Evolutionary conservation across 2,888 invertebrate genomes (phyloP).

Genomic region (Parnassius smintheus): DNA sequence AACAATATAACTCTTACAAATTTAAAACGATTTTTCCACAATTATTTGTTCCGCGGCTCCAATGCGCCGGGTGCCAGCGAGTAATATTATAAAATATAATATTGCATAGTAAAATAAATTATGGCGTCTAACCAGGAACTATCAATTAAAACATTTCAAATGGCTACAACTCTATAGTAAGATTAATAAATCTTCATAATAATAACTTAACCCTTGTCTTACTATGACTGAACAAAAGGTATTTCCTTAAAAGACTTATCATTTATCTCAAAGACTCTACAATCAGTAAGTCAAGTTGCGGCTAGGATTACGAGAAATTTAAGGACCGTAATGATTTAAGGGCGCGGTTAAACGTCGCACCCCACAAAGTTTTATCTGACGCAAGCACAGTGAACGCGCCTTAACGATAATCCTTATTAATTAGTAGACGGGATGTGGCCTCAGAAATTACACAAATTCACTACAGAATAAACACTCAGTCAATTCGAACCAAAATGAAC

Average conservation of each 20-base stretch:
- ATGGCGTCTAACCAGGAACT: too few relatives aligned
- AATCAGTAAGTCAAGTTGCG: slow-evolving; percentile 48
- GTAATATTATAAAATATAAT: too few relatives aligned
- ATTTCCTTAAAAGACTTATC: slow-evolving; percentile 40
- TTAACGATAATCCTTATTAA: slow-evolving; percentile 72
- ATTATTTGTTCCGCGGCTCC: too few relatives aligned
- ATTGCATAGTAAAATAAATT: too few relatives aligned
- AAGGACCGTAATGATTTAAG: slow-evolving; percentile 56
- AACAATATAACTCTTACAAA: too few relatives aligned
- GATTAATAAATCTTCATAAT: too few relatives aligned
- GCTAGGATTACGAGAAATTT: slow-evolving; percentile 58
- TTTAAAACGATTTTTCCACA: too few relatives aligned
- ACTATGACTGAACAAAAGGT: slow-evolving; percentile 33
- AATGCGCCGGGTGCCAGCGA: too few relatives aligned
- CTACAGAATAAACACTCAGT: slow-evolving; percentile 37
- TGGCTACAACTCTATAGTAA: too few relatives aligned
- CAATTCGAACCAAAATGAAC: slow-evolving; percentile 27
- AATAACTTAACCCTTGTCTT: slow-evolving; percentile 19
- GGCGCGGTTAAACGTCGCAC: slow-evolving; percentile 40
- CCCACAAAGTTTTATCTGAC: slow-evolving; percentile 67
- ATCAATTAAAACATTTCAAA: too few relatives aligned
- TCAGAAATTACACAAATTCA: slow-evolving; percentile 52
- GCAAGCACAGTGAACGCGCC: slow-evolving; percentile 49
- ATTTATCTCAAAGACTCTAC: slow-evolving; percentile 46
- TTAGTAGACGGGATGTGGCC: slow-evolving; percentile 62